Conservation (phyloP, 2,113 vertebrate genomes). For the Heloderma charlesbogerti region DNA sequence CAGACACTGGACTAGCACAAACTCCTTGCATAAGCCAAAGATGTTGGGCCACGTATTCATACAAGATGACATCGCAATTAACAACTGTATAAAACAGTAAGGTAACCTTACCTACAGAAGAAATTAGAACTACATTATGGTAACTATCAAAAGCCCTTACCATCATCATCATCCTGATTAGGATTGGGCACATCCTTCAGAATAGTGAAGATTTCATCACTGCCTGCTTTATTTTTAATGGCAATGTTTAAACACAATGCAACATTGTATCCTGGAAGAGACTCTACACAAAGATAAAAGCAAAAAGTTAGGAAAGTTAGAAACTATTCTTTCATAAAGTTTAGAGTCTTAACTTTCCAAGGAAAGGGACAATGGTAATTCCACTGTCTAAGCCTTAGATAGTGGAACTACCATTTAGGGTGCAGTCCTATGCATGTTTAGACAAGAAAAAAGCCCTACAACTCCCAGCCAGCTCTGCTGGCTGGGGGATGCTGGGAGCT, state of each 20-base stretch:
- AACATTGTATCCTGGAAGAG: constrained; percentile 90
- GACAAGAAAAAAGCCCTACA: too few species aligned
- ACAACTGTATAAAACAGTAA: neutral
- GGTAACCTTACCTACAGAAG: neutral
- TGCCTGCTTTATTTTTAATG: constrained; percentile 95
- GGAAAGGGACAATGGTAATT: too few species aligned
- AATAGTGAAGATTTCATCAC: constrained; percentile 92
- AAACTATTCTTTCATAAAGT: neutral
- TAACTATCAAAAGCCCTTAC: constrained; percentile 69
- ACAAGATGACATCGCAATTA: neutral
- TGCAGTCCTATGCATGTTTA: too few species aligned
- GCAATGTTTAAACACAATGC: constrained; percentile 88
- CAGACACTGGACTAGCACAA: neutral
- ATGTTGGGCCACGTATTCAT: neutral
- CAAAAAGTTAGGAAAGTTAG: neutral
- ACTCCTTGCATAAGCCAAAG: too few species aligned
- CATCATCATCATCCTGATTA: constrained; percentile 96
- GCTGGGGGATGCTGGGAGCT: too few species aligned
- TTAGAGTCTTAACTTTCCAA: neutral
- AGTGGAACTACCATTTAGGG: neutral
- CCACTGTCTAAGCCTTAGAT: too few species aligned
- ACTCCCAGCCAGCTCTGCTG: too few species aligned
- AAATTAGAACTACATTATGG: neutral
- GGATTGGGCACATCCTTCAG: constrained; percentile 97
- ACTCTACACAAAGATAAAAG: constrained; percentile 74